Evolutionary conservation across 2,888 invertebrate genomes (phyloP), one percentile per base, ranked within the genome.

Genomic region (Cephus runcator): DNA sequence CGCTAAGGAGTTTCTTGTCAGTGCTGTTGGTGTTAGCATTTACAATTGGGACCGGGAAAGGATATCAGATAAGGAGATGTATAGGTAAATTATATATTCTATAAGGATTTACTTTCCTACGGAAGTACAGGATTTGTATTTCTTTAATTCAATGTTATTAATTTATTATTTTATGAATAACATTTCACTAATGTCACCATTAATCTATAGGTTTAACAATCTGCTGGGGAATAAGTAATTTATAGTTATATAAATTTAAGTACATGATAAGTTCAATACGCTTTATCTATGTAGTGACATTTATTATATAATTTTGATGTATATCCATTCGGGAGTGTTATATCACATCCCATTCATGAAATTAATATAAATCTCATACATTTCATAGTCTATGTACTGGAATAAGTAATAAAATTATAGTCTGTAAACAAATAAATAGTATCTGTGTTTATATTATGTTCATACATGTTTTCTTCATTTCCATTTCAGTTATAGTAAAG

Each of bases 31-130:
- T 11, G 89, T 93, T 11, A 90, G 93, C 0, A 89, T 92, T 1
- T 95, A 93, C 84, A 93, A 95, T 85, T 95, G 95, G 95, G 93
- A 94, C 23, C 90, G 90, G 23, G 93, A 95, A 81, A 92, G 94
- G 76, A 94, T 95, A 84, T 85, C 93, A 0, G 92, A 94, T 76
- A 89, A 92, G 1, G 94, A 94, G 82, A 92, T 95, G 71, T 91
- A 92, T 79, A 90, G 92, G 88, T 94, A 82, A 79, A 69, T 36
- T 33, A 56, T 23, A 34, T 71, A 71, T 71, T 74, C 4, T 34
- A 73, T 1, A 15, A 33, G 35, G 36, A 31, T 34, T 30, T 33
- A 30, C 11, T 31, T 69, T 56, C 33, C 15, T 34, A 75, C 11
- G 15, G 56, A 56, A 9, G 6, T 56, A 9, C 56, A 23, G 56